Evolutionary conservation across 1,140 invertebrate genomes (phyloP).

Genomic region (Drosophila pandora): DNA sequence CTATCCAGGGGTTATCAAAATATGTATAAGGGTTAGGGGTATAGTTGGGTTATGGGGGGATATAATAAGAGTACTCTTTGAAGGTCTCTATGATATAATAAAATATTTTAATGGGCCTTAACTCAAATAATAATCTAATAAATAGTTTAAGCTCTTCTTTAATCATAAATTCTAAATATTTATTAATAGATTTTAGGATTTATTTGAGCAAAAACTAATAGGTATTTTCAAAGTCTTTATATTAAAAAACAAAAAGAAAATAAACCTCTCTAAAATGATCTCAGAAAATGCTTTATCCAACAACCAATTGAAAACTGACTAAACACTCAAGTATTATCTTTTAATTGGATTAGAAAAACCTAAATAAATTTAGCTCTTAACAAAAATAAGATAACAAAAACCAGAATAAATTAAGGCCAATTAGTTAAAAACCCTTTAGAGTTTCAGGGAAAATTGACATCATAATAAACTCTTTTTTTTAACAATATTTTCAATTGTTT

Average conservation of each 20-base stretch:
- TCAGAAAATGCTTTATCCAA: background rate
- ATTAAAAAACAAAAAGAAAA: background rate
- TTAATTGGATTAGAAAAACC: conserved; percentile 2
- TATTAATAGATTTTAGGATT: too few species aligned
- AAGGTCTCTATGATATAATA: background rate
- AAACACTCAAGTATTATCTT: background rate
- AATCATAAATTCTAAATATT: background rate
- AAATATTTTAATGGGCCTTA: too few species aligned
- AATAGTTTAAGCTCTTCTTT: background rate
- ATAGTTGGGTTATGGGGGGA: background rate
- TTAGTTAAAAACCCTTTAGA: background rate
- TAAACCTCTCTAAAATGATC: background rate
- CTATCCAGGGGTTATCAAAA: background rate
- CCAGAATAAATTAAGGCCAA: background rate
- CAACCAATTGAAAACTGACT: background rate
- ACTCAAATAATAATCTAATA: too few species aligned
- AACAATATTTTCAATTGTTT: too few species aligned
- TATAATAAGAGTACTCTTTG: background rate
- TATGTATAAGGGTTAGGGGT: background rate
- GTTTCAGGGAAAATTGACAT: background rate
- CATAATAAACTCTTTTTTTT: background rate
- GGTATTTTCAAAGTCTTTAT: background rate
- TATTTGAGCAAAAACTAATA: background rate
- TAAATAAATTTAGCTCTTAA: background rate
- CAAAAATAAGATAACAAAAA: background rate